Evolutionary conservation across 2,797 vertebrate species (phyloP), one percentile per base, ranked within the genome.

Genomic region (Carduelis carduelis): DNA sequence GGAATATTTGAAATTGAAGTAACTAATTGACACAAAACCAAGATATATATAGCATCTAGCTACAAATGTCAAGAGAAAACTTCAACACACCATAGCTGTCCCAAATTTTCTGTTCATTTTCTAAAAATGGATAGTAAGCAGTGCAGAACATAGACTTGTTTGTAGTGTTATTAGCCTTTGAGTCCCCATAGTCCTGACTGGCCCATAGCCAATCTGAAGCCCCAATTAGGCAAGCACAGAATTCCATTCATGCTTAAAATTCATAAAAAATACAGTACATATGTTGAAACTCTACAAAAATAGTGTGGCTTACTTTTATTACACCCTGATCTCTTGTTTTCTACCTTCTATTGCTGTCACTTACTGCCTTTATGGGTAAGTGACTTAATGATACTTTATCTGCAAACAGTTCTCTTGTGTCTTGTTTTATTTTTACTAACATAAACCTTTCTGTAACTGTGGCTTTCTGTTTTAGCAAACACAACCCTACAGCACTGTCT

Each of bases 241-340:
- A 96, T 97, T 96, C 93, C 89, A 74, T 93, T 96, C 89, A 93
- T 96, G 87, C 63, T 88, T 95, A 81, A 95, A 96, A 96, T 96
- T 95, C 63, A 82, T 92, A 94, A 96, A 97, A 95, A 56, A 82
- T 88, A 79, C 35, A 80, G 50, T 88, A 83, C 76, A 35, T 90
- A 74, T 63, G 80, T 79, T 91, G 60, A 91, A 96, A 92, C 59
- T 83, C 79, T 71, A 94, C 53, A 88, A 86, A 96, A 94, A 79
- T 44, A 86, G 47, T 44, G 80, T 76, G 79, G 24, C 65, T 96
- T 88, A 56, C 47, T 94, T 96, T 92, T 94, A 95, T 76, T 95
- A 59, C 24, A 92, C 84, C 89, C 89, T 57, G 59, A 78, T 80
- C 85, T 93, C 89, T 90, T 91, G 80, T 94, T 94, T 95, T 84